A percentile compares a stretch with the other conserved stretches of the same genome.
Conservation (phyloP, 2,113 vertebrate genomes). For the Theristicus caerulescens region DNA sequence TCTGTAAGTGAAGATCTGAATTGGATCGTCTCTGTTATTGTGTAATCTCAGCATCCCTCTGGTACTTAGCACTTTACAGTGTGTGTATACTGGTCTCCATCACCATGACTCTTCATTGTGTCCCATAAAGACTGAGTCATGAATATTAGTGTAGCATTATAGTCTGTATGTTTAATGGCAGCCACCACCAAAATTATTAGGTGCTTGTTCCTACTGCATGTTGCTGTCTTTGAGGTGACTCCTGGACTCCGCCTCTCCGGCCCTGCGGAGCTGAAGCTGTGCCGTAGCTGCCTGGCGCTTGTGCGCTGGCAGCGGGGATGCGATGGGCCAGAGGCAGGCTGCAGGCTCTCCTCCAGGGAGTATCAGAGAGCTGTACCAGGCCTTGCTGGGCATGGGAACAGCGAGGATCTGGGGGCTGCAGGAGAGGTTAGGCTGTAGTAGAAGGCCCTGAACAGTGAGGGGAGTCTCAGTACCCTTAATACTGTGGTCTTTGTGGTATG, state of each 20-base stretch:
- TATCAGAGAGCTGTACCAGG: accelerated
- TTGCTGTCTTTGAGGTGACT: neutral
- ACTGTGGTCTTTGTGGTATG: neutral
- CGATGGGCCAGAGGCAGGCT: neutral
- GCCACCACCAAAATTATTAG: neutral
- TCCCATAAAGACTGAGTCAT: neutral
- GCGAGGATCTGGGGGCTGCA: neutral
- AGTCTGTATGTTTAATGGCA: neutral
- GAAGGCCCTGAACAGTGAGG: neutral
- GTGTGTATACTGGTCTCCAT: neutral
- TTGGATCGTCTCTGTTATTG: neutral
- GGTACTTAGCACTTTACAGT: accelerated
- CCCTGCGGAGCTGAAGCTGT: neutral
- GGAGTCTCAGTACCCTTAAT: neutral
- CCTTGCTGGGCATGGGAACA: neutral
- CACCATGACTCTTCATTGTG: neutral
- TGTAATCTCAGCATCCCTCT: neutral
- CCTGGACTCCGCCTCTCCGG: neutral
- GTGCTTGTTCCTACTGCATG: neutral
- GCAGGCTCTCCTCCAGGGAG: neutral
- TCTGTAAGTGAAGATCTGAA: neutral
- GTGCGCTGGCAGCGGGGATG: neutral
- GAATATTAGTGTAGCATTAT: neutral
- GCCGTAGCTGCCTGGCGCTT: neutral
- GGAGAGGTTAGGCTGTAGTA: neutral